Evolutionary conservation across 2,888 invertebrate genomes (phyloP).

Genomic region (Rhimphoctona megacephalus): DNA sequence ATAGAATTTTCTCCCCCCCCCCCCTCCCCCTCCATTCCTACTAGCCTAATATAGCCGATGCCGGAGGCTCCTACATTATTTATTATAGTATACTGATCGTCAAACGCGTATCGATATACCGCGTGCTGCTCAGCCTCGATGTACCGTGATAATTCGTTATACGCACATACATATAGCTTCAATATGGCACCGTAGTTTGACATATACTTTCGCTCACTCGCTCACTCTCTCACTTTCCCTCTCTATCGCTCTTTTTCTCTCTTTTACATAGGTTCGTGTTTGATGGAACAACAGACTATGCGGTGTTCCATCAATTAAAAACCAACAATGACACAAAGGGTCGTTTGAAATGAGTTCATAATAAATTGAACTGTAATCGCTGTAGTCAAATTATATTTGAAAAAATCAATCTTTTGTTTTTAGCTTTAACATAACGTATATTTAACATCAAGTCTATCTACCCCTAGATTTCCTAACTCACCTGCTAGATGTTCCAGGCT

Average conservation of each 20-base stretch:
- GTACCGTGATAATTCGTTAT: constrained; percentile 77
- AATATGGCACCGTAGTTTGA: constrained; percentile 72
- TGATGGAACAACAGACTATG: not conserved
- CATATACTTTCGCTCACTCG: constrained; percentile 11
- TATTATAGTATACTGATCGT: constrained; percentile 76
- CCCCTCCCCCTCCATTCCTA: not conserved
- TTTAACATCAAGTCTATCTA: not conserved
- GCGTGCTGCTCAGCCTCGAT: constrained; percentile 68
- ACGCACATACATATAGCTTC: constrained; percentile 62
- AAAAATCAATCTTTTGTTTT: not conserved
- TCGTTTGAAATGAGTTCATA: not conserved
- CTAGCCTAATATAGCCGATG: constrained; percentile 28
- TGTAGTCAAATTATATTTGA: not conserved
- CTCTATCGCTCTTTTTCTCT: constrained; percentile 7
- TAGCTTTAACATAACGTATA: not conserved
- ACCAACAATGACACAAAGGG: constrained; percentile 2
- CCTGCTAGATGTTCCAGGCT: not conserved
- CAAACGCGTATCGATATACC: constrained; percentile 65
- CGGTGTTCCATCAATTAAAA: not conserved
- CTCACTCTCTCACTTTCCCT: not conserved
- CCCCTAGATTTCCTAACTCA: too few species aligned
- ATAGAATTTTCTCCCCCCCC: too few species aligned
- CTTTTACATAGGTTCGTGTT: not conserved
- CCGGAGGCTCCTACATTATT: constrained; percentile 70
- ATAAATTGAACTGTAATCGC: not conserved